Base-by-base conservation (phyloP, 2,888 invertebrate species). In the Lasioglossum figueresi region DNA sequence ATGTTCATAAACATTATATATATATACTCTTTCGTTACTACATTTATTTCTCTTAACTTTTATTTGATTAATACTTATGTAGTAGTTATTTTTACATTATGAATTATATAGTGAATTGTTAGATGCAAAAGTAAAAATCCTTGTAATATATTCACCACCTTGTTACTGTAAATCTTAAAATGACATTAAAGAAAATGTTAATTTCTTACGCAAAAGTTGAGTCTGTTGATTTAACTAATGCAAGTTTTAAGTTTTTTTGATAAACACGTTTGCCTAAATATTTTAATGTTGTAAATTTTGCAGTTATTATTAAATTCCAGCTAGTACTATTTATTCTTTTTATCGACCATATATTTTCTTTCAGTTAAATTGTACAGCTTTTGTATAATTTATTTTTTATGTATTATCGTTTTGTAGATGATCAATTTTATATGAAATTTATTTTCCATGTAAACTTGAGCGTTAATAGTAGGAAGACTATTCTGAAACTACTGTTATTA, bases 111-210 rank as follows among this genome's bases (percentile, higher is more conserved):
- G 66, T 83, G 72, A 66, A 74, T 70, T 77, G 66, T 78, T 85
- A 80, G 34, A 72, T 76, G 59, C 76, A 79, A 75, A 23, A 79
- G 40, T 59, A 78, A 84, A 77, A 40, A 79, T 80, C 37, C 66
- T 77, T 85, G 75, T 84, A 85, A 80, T 75, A 84, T 85, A 84
- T 80, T 85, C 75, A 75, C 70, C 68, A 80, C 52, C 48, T 68
- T 85, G 78, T 85, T 84, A 79, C 43, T 85, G 84, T 85, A 85
- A 85, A 80, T 85, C 70, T 71, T 66, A 72, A 68, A 82, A 48
- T 79, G 75, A 80, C 63, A 85, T 85, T 84, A 85, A 85, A 85
- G 68, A 43, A 84, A 73, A 80, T 74, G 40, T 85, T 84, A 75
- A 84, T 83, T 84, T 84, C 66, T 83, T 83, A 83, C 71, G 75